Conservation (phyloP, 2,888 invertebrate species). For the Dendrolimus pini region DNA sequence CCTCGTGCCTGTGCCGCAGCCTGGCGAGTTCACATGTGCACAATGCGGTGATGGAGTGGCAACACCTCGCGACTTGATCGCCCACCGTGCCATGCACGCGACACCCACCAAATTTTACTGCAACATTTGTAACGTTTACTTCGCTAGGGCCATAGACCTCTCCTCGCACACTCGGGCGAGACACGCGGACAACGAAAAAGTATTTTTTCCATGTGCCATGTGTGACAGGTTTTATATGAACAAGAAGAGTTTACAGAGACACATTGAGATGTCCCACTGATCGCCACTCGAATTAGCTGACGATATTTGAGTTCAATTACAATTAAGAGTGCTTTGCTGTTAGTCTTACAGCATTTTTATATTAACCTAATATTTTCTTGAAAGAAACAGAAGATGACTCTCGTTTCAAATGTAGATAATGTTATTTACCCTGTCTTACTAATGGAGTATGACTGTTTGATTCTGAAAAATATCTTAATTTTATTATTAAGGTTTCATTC, state of each 20-base stretch:
- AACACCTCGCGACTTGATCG: slow-evolving; percentile 70
- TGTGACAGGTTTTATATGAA: slow-evolving; percentile 77
- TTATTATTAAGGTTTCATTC: slow-evolving; percentile 2
- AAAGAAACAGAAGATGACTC: neutral
- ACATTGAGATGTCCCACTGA: slow-evolving; percentile 75
- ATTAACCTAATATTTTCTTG: neutral
- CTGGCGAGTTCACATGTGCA: slow-evolving; percentile 72
- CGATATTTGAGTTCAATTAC: slow-evolving; percentile 7
- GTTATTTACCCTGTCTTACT: neutral
- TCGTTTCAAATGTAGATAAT: neutral
- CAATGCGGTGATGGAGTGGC: slow-evolving; percentile 76
- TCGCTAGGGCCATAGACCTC: slow-evolving; percentile 60
- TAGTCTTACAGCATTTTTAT: neutral
- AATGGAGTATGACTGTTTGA: neutral
- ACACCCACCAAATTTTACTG: slow-evolving; percentile 73
- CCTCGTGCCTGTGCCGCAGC: slow-evolving; percentile 37
- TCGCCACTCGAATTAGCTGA: slow-evolving; percentile 14
- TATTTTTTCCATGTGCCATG: slow-evolving; percentile 76
- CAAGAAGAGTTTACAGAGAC: slow-evolving; percentile 71
- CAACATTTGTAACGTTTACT: slow-evolving; percentile 76
- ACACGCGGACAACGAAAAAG: slow-evolving; percentile 68
- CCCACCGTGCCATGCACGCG: slow-evolving; percentile 74
- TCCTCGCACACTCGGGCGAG: slow-evolving; percentile 68
- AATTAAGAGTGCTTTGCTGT: slow-evolving; percentile 7
- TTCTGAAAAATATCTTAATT: neutral